Base-by-base conservation (phyloP, 2,113 vertebrate species). In the Caranx melampygus region DNA sequence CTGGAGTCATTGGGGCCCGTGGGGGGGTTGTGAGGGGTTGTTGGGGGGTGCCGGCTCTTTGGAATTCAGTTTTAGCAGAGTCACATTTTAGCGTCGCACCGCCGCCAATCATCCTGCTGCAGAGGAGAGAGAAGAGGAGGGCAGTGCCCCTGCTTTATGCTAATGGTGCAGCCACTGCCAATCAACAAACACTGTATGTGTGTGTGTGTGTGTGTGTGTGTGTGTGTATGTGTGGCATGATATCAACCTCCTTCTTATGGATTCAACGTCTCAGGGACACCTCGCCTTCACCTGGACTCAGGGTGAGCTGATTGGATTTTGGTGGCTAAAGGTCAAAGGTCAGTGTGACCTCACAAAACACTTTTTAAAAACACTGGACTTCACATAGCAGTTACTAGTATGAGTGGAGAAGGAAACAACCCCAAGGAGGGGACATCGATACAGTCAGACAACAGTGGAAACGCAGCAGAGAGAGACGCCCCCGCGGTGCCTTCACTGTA, bases 61-160 rank as follows among this genome's bases (percentile, higher is more conserved):
- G 79, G 74, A 84, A 86, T 73, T 66, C 80, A 16, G 72, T 58
- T 40, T 62, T 11, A 54, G 51, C 61, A 10, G 63, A 88, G 78
- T 78, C 68, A 1, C 78, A 75, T 83, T 72, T 67, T 75, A 51
- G 75, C 16, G 71, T 81, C 33, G 63, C 63, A 59, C 65, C 3
- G 47, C 84, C 81, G 89, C 63, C 91, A 92, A 88, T 92, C 91
- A 91, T 81, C 26, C 64, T n/a, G 21, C 63, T 10, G 58, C 0
- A 34, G 81, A 85, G 75, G 47, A 31, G 55, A 45, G 74, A 8
- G 47, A 75, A 51, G 59, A 37, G 54, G 79, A 74, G 69, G 81
- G 78, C 64, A 58, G 37, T 11, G 47, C 37, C 71, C 45, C 55
- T 3, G 78, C 72, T 58, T 83, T 65, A 86, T 91, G 91, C 72